Evolutionary conservation across 1,140 invertebrate species (phyloP).

Genomic region (Brachionus plicatilis): DNA sequence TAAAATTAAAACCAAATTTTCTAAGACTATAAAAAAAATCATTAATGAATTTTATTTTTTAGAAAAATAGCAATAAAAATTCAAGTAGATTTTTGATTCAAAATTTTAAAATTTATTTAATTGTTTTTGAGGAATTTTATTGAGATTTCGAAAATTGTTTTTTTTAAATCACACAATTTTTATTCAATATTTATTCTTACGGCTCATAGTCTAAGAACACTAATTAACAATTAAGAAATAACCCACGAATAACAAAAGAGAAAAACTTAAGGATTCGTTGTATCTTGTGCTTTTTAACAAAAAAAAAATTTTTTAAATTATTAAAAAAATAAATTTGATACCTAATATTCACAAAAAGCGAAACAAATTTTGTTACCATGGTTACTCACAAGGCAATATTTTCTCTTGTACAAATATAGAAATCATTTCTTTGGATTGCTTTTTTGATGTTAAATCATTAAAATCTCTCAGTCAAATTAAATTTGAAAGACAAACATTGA

Average conservation of each 20-base stretch:
- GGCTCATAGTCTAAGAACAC: background rate
- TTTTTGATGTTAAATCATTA: slow-evolving; percentile 22
- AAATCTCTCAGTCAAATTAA: background rate
- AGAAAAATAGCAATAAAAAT: background rate
- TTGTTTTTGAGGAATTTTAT: background rate
- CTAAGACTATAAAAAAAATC: background rate
- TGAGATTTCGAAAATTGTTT: background rate
- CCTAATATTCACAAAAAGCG: background rate
- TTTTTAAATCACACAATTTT: background rate
- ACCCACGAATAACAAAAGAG: background rate
- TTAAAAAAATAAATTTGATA: background rate
- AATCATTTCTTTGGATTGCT: background rate
- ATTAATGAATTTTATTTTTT: background rate
- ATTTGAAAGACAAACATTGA: background rate
- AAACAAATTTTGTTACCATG: background rate
- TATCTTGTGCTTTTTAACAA: background rate
- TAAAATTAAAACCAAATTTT: background rate
- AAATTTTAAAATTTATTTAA: background rate
- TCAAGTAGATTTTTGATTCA: background rate
- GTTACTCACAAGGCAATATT: background rate
- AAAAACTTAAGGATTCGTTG: background rate
- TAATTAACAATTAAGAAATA: background rate
- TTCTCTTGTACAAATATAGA: background rate
- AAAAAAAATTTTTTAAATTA: background rate
- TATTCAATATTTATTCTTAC: background rate